Percentiles rank a stretch among this genome's conserved stretches.
Conservation (phyloP, 2,888 invertebrate genomes). For the Ectropis crepuscularia region DNA sequence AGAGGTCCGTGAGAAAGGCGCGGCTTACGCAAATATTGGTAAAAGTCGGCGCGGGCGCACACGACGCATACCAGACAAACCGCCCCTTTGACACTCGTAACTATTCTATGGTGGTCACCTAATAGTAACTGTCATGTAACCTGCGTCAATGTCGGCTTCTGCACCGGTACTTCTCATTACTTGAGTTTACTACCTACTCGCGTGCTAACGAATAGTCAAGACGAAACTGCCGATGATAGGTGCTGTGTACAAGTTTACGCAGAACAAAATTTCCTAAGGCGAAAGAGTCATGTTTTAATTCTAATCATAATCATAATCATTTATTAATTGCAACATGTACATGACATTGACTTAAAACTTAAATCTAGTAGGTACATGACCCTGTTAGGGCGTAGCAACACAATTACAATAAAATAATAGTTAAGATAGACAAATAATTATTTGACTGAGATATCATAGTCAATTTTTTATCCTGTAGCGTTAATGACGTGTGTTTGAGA, state of each 20-base stretch:
- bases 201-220: conserved; percentile 5
- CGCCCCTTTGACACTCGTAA: conserved; percentile 14
- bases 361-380: too few relatives aligned
- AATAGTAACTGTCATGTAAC: conserved; percentile 16
- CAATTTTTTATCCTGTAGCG: too few relatives aligned
- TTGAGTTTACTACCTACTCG: conserved; percentile 7
- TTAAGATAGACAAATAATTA: too few relatives aligned
- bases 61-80: conserved; percentile 34
- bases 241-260: not conserved
- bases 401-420: too few relatives aligned
- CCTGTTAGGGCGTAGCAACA: too few relatives aligned
- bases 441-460: too few relatives aligned
- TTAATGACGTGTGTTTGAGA: too few relatives aligned
- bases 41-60: conserved; percentile 38
- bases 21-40: conserved; percentile 73
- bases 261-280: too few relatives aligned
- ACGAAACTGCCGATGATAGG: not conserved
- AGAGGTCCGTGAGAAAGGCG: conserved; percentile 68
- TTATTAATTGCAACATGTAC: too few relatives aligned
- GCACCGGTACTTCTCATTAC: conserved; percentile 25
- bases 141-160: conserved; percentile 19
- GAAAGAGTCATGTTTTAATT: too few relatives aligned
- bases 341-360: too few relatives aligned
- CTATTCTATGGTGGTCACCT: conserved; percentile 13
- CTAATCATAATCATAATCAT: too few relatives aligned